Evolutionary conservation across 2,113 vertebrate genomes (phyloP).

Genomic region (Odontesthes bonariensis): DNA sequence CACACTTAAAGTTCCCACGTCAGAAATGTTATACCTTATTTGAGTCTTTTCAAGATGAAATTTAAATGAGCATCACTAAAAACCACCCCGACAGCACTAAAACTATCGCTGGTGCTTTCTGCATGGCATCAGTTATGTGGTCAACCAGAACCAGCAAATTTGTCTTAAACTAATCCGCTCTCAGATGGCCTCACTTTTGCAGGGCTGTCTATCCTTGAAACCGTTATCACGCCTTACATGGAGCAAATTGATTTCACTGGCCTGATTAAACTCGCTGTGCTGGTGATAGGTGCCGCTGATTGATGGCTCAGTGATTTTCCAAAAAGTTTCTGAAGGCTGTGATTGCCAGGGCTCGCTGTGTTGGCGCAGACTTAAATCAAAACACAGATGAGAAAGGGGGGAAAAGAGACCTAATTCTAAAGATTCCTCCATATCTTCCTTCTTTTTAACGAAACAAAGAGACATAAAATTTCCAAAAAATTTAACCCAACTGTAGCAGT

Average conservation of each 20-base stretch:
- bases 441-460: too few species aligned
- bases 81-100: neutral
- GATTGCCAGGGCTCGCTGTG: slow-evolving; percentile 33
- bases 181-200: slow-evolving; percentile 36
- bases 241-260: slow-evolving; percentile 53
- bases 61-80: neutral
- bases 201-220: slow-evolving; percentile 15
- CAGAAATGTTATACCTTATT: neutral
- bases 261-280: slow-evolving; percentile 55
- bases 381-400: slow-evolving; percentile 24
- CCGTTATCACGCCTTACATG: slow-evolving; percentile 37
- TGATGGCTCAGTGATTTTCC: slow-evolving; percentile 41
- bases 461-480: too few species aligned
- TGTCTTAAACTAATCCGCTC: slow-evolving; percentile 42
- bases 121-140: slow-evolving; percentile 1
- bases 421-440: too few species aligned
- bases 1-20: neutral
- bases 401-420: neutral
- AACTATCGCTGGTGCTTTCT: neutral
- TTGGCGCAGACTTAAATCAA: slow-evolving; percentile 24
- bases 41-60: neutral
- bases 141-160: slow-evolving; percentile 43
- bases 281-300: slow-evolving; percentile 48
- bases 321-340: slow-evolving; percentile 33
- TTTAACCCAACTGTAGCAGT: too few species aligned